These are phyloP conservation scores for Pungitius pungitius DNA, from an alignment of 2,113 vertebrate species.

Conservation along the genomic window DNA sequence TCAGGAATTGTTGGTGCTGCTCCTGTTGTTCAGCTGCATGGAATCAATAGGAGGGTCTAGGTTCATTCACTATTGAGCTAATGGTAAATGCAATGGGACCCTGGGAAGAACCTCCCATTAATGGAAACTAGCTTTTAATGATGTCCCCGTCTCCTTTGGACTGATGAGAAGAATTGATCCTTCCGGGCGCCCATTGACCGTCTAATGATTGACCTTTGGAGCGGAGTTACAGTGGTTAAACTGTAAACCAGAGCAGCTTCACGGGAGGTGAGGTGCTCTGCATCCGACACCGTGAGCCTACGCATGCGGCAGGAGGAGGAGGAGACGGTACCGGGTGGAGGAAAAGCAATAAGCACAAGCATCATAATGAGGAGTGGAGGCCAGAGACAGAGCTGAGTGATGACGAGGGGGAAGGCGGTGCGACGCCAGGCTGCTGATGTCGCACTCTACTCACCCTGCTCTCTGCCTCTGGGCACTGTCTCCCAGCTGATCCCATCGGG, in stretches of 20 bases:
- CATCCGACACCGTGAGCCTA: constrained; percentile 51
- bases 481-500: constrained; percentile 60
- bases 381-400: not conserved
- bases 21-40: constrained; percentile 24
- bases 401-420: constrained; percentile 25
- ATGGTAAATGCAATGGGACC: constrained; percentile 49
- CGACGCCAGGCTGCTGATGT: constrained; percentile 31
- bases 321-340: not conserved
- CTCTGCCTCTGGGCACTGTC: constrained; percentile 33
- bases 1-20: constrained; percentile 30
- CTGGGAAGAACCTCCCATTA: constrained; percentile 64
- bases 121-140: constrained; percentile 72
- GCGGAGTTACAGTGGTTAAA: constrained; percentile 60
- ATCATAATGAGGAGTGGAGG: constrained; percentile 6
- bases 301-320: constrained; percentile 20
- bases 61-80: constrained; percentile 55
- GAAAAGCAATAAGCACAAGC: not conserved
- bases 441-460: constrained; percentile 17
- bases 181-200: constrained; percentile 42
- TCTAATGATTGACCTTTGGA: constrained; percentile 65
- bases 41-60: constrained; percentile 64
- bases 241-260: constrained; percentile 31
- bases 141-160: constrained; percentile 72
- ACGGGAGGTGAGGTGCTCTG: constrained; percentile 12
- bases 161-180: constrained; percentile 72